Evolutionary conservation across 2,888 invertebrate species (phyloP), one percentile per base, ranked within the genome.

Genomic region (Apamea crenata): DNA sequence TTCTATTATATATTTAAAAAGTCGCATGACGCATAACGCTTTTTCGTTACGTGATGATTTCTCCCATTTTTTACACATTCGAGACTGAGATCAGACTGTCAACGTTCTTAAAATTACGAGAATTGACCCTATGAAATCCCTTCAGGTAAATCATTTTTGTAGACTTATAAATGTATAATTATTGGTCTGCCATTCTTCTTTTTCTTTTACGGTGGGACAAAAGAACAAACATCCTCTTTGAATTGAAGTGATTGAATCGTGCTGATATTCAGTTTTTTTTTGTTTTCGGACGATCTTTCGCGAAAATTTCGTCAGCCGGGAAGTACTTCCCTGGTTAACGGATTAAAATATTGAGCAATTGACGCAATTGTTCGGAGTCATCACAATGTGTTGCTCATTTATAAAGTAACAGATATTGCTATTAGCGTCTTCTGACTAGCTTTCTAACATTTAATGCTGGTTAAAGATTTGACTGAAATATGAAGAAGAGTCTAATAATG

Each of bases 301-400:
- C 25, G 25, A 67, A 40, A 40, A 2, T 40, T 67, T 40, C 36
- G n/a, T 7, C 29, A 44, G 14, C n/a, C 36, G 50, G 74, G 36
- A 71, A 74, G 47, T n/a, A 29, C 29, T 29, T 71, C 53, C 53
- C 29, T 29, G 29, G 72, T 71, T 53, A 21, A 44, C 21, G 56
- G 70, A 25, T 71, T 59, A 40, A 72, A 66, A 66, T 36, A 66
- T 29, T 59, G n/a, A 66, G 36, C 25, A 29, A 40, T 3, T 36
- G 12, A 40, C 7, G 71, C 7, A 29, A 59, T 59, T 40, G 56
- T 29, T 1, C 6, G 18, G 16, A 18, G n/a, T 68, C 18, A 69
- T 50, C 8, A 68, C 36, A 21, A 21, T 50, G 36, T 68, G 12
- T 32, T 50, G 69, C 25, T 71, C 29, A 32, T 40, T 8, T n/a